Conservation (phyloP, 2,113 vertebrate genomes). For the Eira barbara region DNA sequence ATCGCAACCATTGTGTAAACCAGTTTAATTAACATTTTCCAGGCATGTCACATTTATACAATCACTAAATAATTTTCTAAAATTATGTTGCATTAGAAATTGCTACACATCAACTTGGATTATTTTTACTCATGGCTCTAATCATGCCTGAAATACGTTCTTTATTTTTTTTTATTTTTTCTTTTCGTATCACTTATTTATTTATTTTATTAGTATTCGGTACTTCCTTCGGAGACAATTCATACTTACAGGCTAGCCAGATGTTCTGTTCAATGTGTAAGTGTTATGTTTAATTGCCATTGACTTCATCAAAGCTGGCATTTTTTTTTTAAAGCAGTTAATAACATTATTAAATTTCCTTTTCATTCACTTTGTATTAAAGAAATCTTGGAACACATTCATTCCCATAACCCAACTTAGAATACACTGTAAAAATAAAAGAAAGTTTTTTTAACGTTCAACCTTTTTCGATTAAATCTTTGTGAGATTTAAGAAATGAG, state of each 20-base stretch:
- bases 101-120: constrained; percentile 1
- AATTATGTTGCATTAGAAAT: constrained; percentile 35
- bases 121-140: constrained; percentile 40
- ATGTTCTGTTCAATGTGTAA: constrained; percentile 37
- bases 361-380: constrained; percentile 32
- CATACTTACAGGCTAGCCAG: constrained; percentile 24
- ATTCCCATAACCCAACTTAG: background rate
- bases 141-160: constrained; percentile 6
- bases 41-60: constrained; percentile 46
- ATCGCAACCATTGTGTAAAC: constrained; percentile 14
- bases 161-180: background rate
- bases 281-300: constrained; percentile 25
- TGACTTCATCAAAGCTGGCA: constrained; percentile 47
- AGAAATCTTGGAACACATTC: background rate
- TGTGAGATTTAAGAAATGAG: background rate
- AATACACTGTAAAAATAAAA: background rate
- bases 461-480: too few relatives aligned
- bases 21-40: constrained; percentile 63
- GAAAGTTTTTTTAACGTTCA: background rate
- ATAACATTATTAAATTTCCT: constrained; percentile 35
- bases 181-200: background rate
- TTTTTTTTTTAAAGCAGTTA: constrained; percentile 9
- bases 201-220: constrained; percentile 9
- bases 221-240: constrained; percentile 29
- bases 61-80: constrained; percentile 52